Conservation (phyloP, 2,113 vertebrate species). For the Eurystomus gularis region DNA sequence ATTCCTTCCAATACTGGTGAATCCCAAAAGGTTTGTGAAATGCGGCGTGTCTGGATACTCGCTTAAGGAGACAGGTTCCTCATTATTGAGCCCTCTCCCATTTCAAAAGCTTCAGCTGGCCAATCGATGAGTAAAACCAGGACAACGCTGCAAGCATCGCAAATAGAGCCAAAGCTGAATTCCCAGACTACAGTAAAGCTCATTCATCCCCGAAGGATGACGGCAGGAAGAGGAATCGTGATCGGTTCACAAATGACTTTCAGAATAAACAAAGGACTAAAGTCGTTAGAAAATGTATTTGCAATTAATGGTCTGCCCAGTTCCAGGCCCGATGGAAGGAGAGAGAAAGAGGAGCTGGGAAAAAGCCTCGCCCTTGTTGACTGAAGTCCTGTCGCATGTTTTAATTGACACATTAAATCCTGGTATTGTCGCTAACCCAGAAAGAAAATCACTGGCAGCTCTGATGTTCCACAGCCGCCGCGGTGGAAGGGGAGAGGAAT, state of each 20-base stretch:
- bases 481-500: neutral
- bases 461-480: accelerated
- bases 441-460: neutral
- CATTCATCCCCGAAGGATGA: neutral
- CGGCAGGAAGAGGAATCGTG: neutral
- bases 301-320: neutral
- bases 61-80: neutral
- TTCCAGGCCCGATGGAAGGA: neutral
- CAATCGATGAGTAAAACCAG: neutral
- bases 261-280: neutral
- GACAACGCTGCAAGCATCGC: neutral
- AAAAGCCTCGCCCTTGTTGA: neutral
- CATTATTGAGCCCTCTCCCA: neutral
- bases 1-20: neutral
- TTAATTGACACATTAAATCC: neutral
- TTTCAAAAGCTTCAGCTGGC: neutral
- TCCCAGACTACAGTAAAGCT: constrained; percentile 10
- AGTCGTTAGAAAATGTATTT: neutral
- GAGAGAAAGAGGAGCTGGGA: neutral
- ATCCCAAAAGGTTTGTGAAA: neutral
- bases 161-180: neutral
- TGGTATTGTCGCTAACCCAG: accelerated
- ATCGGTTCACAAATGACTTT: neutral
- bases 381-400: accelerated
- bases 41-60: neutral